Evolutionary conservation across 2,113 vertebrate genomes (phyloP), one percentile per base, ranked within the genome.

Genomic region (Cephalopterus ornatus): DNA sequence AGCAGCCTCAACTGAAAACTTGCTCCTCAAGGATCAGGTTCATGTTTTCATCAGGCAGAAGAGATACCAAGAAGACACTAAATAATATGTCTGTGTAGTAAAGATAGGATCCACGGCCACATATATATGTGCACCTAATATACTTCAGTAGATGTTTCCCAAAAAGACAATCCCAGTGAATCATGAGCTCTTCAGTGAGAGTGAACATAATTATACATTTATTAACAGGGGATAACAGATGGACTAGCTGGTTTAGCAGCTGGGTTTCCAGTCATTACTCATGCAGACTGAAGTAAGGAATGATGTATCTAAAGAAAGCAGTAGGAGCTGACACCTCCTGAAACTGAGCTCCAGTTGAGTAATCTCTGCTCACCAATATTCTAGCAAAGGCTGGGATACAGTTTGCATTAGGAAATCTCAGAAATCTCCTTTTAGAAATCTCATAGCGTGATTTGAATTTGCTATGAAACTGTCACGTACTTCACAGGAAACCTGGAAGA

Each of bases 221-320:
- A 87, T 91, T 91, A 92, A 47, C 35, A 33, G 56, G 39, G 39
- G 88, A 33, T 86, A 92, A 58, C 96, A 96, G 92, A 92, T 94
- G 92, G 96, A 92, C 93, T 94, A 81, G 88, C 79, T 97, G 93
- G 76, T 93, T 96, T 96, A 94, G 89, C 94, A 95, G 91, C 95
- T 97, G 89, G 92, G 75, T 89, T 95, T 93, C 92, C 85, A 96
- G 82, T 86, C 87, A 76, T 95, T 91, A 89, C 87, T 95, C 91
- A 92, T 53, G 63, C 89, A 92, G 83, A 67, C 28, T 80, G 85
- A 95, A 95, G 91, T 47, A 58, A 91, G 88, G 71, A 71, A 26
- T 82, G 78, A 89, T 55, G 46, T 93, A 85, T 80, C 90, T 90
- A 67, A 96, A 93, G 94, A 94, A 92, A 90, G 85, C 77, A 72